A percentile compares a stretch with the other conserved stretches of the same genome.
These are phyloP conservation scores for Chloebia gouldiae DNA, from an alignment of 2,113 vertebrate species.

Conservation along the genomic window DNA sequence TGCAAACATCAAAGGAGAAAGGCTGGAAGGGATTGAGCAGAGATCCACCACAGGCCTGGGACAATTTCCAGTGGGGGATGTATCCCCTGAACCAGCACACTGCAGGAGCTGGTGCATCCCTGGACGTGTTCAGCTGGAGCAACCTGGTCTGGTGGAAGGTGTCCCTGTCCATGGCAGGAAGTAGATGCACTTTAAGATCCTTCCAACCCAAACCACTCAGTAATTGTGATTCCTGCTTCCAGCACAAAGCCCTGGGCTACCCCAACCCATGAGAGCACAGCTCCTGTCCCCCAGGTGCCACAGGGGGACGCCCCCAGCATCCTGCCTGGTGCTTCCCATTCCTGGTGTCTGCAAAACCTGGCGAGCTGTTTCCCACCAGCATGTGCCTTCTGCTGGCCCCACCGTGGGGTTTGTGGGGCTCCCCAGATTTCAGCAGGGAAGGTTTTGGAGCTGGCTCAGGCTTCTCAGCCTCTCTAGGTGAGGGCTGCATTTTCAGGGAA, in stretches of 20 bases:
- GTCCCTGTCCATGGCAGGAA: not conserved
- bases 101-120: not conserved
- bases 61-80: fast-evolving
- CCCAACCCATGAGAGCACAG: not conserved
- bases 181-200: not conserved
- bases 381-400: fast-evolving
- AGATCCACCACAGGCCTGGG: not conserved
- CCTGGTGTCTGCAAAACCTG: not conserved
- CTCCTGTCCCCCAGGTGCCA: not conserved
- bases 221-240: not conserved
- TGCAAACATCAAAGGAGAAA: not conserved
- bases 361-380: not conserved
- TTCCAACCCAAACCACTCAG: not conserved
- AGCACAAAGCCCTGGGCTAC: not conserved
- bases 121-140: not conserved
- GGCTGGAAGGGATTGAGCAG: not conserved
- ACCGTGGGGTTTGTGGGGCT: fast-evolving
- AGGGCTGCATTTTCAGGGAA: not conserved
- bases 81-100: not conserved
- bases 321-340: fast-evolving
- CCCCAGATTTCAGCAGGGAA: not conserved
- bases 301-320: fast-evolving
- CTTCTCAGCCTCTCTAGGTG: not conserved
- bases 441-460: not conserved
- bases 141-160: not conserved